Evolutionary conservation across 64 coral and sea anemone species (phyloP).

Genomic region (Anthopleura sola): DNA sequence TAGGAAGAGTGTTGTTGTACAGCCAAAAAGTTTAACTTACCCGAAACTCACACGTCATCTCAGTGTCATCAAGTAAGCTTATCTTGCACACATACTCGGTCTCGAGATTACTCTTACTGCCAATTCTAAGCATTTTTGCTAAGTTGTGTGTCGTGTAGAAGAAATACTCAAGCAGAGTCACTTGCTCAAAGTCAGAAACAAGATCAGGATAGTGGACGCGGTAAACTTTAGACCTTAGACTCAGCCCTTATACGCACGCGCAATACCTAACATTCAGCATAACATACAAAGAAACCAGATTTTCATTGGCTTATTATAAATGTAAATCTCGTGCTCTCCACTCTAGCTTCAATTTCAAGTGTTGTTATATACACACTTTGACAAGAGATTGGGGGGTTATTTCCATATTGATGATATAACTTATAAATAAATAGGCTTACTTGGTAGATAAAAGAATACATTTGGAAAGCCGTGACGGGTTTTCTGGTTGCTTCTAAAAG

Average conservation of each 20-base stretch:
- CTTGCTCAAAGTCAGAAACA: constrained; percentile 2
- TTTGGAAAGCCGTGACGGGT: background rate
- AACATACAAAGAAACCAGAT: background rate
- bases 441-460: background rate
- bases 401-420: background rate
- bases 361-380: background rate
- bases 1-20: constrained; percentile 4
- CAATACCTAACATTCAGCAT: accelerated
- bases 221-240: constrained; percentile 12
- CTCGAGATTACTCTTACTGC: constrained; percentile 88
- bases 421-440: background rate
- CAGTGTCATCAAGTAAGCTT: constrained; percentile 91
- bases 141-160: background rate
- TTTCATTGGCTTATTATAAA: constrained; percentile 1
- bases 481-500: background rate
- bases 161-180: constrained; percentile 18
- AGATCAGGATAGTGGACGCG: constrained; percentile 15
- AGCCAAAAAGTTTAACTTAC: constrained; percentile 40
- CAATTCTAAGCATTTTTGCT: constrained; percentile 65
- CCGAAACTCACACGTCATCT: constrained; percentile 98
- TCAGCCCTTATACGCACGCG: background rate
- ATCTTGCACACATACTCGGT: constrained; percentile 92
- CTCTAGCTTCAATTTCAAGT: background rate
- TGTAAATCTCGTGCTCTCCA: background rate
- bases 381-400: too few relatives aligned